Base-by-base conservation (phyloP, 1,140 invertebrate species). In the Drosophila tristis region DNA sequence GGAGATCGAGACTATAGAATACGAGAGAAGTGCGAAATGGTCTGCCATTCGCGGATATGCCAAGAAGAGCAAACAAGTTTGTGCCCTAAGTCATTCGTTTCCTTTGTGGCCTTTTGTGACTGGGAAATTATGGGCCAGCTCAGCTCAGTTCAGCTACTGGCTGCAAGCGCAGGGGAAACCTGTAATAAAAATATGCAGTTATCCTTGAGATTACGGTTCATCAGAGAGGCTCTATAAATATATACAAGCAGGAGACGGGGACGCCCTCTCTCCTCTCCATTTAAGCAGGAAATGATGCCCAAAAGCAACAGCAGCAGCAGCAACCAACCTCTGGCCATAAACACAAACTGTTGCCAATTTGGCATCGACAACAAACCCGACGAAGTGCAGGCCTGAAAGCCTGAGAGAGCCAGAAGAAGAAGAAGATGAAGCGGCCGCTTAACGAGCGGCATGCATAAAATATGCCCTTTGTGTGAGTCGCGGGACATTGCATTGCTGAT, bases 131-230 rank as follows among this genome's bases (percentile, higher is more conserved):
- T 70, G 53, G 65, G 11, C 65, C 67, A 71, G 67, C 20, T 20
- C 20, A 20, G 20, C 20, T 20, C 20, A 20, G 20, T 2, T 20
- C 2, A 2, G 20, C 67, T 71, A 71, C 67, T n/a, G 67, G 70
- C 65, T n/a, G 67, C 50, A 3, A 29, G 11, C 35, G 31, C 5
- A 15, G 25, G 5, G 2, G 35, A 67, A 70, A 71, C 67, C 67
- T 58, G 67, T 71, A 70, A 58, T 70, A 58, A 58, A 71, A 67
- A 56, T 49, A 71, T 71, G 53, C 67, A 70, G 67, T 70, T 71
- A 70, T 71, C 67, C 67, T 71, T 70, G 67, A 68, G 67, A 70
- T 71, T 71, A 71, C 67, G 67, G 67, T 71, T 70, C 53, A 70
- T 70, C 67, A 70, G 66, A 13, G 66, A 50, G 29, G 63, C 56